Base-by-base conservation (phyloP, 2,113 vertebrate genomes). In the Blennius ocellaris region DNA sequence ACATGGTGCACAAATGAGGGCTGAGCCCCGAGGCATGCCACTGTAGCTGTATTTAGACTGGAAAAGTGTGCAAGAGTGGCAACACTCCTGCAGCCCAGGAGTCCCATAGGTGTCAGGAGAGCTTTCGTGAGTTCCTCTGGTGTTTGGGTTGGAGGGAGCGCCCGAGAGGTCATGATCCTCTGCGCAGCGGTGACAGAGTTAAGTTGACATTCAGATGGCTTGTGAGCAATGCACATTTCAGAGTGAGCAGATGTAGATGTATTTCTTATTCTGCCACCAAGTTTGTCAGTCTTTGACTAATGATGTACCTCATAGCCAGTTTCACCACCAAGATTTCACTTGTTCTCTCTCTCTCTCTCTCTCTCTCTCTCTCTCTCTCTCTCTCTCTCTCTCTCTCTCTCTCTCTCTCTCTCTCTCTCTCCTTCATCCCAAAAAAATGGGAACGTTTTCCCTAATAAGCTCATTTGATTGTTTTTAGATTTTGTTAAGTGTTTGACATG, bases 121-220 rank as follows among this genome's bases (percentile, higher is more conserved):
- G 70, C 58, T 69, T 72, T 50, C 54, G 12, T 16, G 47, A 72
- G 67, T 83, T 80, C 82, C 72, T 57, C 21, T 11, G 83, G 78
- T 80, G 78, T 86, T 78, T 76, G 55, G 52, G 36, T 84, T 76
- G 56, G 63, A 62, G 21, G 50, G 65, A 17, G 60, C 55, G 71
- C 80, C 48, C 63, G 65, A 69, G 56, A 40, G 89, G 81, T 86
- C 82, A 69, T 69, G 69, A 80, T 76, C 81, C 57, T 85, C 77
- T 79, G 62, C 53, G 17, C 62, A 59, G 80, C 75, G 80, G 76
- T 81, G 83, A 90, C 75, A 72, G 79, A 85, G 82, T 86, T 89
- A 87, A 89, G 82, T 77, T 86, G 85, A 80, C 40, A 54, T 38
- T 78, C 65, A 80, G 68, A 75, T 30, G 44, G 64, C 50, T 76